Base-by-base conservation (phyloP, 2,888 invertebrate genomes). In the Ceriagrion tenellum region DNA sequence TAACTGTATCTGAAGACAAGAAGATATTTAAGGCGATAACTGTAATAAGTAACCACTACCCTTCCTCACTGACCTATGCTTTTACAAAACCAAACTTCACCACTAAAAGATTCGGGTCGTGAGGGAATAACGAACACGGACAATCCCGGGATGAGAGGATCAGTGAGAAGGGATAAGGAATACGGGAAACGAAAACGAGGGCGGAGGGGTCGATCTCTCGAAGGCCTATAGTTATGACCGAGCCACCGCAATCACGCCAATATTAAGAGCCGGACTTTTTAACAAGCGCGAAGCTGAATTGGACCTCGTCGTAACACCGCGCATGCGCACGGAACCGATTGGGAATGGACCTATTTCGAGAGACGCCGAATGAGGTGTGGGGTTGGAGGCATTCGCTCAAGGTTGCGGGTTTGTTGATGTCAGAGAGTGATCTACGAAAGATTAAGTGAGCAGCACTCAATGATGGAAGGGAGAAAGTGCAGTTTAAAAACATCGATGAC, bases 291-390 rank as follows among this genome's bases (percentile, higher is more conserved):
- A 35, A 35, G 81, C 81, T 81, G 81, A 81, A 81, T 81, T 81
- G 81, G 81, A n/a, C 81, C 81, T 81, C 81, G 81, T 81, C 35
- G 81, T 81, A 81, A 81, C 35, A 35, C 81, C 35, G 35, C 81
- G 81, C 81, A 81, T 81, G 81, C 81, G 81, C 13, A 4, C 16
- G 3, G 81, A 81, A 81, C 81, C 35, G 81, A 81, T 81, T 81
- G n/a, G 12, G 81, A 81, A 81, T 35, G n/a, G 81, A 30, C 81
- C 81, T 81, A 81, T 81, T 81, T 81, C 81, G 81, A 81, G 81
- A 35, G 81, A 81, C 35, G 81, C 81, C 35, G 30, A 13, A 18
- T 12, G 23, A 12, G 23, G 30, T 23, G n/a, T 74, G 26, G 81
- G 26, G 35, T 26, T 30, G 0, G 35, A 35, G 81, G 35, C 30